Percentiles rank a stretch among this genome's conserved stretches.
phyloP scores from a whole-genome alignment of 2,113 vertebrate genomes.

The Cochlearius cochlearius region DNA sequence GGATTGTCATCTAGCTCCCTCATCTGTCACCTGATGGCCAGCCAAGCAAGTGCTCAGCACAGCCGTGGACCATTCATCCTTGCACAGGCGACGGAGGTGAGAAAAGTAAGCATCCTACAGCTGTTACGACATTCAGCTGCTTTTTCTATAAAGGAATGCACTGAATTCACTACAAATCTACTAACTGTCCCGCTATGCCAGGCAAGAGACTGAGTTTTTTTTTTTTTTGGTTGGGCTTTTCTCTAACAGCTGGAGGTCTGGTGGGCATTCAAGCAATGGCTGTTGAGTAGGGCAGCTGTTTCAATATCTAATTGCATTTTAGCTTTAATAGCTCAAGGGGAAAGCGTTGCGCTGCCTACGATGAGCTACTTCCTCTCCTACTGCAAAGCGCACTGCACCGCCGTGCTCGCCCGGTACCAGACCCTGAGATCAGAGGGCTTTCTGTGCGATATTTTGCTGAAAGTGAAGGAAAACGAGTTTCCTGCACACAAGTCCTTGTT shows the following conservation, averaged over 20 bases:
- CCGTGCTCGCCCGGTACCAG: slow-evolving; percentile 85
- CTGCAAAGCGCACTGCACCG: slow-evolving; percentile 83
- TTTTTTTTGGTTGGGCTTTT: neutral
- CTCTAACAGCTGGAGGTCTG: slow-evolving; percentile 32
- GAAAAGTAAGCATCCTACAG: slow-evolving; percentile 55
- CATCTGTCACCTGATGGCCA: slow-evolving; percentile 60
- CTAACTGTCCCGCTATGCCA: neutral
- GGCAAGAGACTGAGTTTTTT: neutral
- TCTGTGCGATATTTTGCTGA: slow-evolving; percentile 90
- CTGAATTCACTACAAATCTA: slow-evolving; percentile 9
- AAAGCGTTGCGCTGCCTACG: slow-evolving; percentile 53
- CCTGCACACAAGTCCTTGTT: slow-evolving; percentile 89
- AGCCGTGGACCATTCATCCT: neutral
- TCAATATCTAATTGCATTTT: neutral
- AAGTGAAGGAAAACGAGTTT: slow-evolving; percentile 84
- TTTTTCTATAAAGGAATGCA: slow-evolving; percentile 28
- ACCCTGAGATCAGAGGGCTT: slow-evolving; percentile 81
- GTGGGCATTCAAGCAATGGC: slow-evolving; percentile 7
- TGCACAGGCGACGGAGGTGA: neutral
- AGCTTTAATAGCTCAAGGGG: neutral
- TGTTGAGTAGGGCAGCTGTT: slow-evolving; percentile 18
- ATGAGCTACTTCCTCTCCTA: slow-evolving; percentile 92
- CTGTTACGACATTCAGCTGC: slow-evolving; percentile 6
- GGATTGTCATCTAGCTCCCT: slow-evolving; percentile 24
- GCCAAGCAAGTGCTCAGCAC: slow-evolving; percentile 2